Evolutionary conservation across 2,797 vertebrate genomes (phyloP), one percentile per base, ranked within the genome.

Genomic region (Champsocephalus gunnari): DNA sequence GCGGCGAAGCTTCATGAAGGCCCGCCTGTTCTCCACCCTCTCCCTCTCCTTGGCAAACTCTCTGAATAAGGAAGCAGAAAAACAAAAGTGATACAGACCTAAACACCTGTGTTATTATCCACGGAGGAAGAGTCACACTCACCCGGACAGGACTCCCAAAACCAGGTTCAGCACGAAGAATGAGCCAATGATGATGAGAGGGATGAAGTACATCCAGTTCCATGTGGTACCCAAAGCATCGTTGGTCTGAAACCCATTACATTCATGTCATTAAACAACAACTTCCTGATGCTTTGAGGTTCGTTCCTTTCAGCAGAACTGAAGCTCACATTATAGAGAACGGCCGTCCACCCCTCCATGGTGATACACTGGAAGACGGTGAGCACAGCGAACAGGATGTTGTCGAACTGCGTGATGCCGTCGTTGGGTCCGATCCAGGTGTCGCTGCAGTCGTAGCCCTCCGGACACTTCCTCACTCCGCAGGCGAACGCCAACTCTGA

Each of bases 181-280:
- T 3, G 98, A 99, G 82, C 98, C 98, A 19, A 99, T 99, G 86
- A 99, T 99, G 92, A 99, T 99, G 88, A 99, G 97, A 45, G 98
- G 98, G 75, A 99, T 99, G 93, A 99, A 99, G 93, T 99, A 99
- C 56, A 99, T 95, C 98, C 98, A 99, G 91, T 99, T 99, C 98
- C 98, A 99, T 4, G 95, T 97, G 88, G 92, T 80, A 89, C 98
- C 98, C 96, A 99, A 95, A 87, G 98, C 98, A 94, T 99, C 98
- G 67, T 99, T 99, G 91, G 98, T 98, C 98, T 99, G 94, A 78
- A 95, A 93, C 54, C 21, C 60, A 59, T 68, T 89, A 65, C 19
- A 63, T 65, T 55, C 2, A 70, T 32, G 67, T 66, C 51, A 71
- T 61, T 62, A 68, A 28, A 56, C 1, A 38, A 13, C 9, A 28